These are phyloP conservation scores for Nerophis lumbriciformis DNA, from an alignment of 2,113 vertebrate species.

Conservation along the genomic window DNA sequence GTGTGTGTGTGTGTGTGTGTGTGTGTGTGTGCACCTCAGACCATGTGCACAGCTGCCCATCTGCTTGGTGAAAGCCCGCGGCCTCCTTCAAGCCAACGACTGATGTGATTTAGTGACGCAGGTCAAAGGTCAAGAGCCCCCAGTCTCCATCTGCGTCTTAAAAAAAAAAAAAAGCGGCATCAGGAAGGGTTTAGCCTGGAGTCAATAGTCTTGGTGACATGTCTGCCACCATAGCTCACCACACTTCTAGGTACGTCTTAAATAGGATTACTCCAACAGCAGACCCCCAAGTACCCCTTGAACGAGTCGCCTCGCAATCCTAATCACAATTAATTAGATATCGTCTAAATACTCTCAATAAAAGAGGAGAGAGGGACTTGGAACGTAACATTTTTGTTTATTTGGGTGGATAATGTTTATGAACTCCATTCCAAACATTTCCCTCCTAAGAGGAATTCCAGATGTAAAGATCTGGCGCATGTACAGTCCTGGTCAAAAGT, in stretches of 20 bases:
- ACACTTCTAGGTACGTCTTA: slow-evolving; percentile 11
- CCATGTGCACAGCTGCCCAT: slow-evolving; percentile 40
- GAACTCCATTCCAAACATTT: slow-evolving; percentile 71
- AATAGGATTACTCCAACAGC: background rate
- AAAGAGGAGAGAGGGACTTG: background rate
- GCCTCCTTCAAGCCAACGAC: slow-evolving; percentile 41
- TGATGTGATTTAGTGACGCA: slow-evolving; percentile 64
- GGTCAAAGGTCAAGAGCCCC: slow-evolving; percentile 66
- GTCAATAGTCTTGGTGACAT: slow-evolving; percentile 57
- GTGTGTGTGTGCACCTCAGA: slow-evolving; percentile 8
- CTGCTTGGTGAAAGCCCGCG: slow-evolving; percentile 41
- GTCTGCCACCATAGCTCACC: slow-evolving; percentile 29
- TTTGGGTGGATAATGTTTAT: slow-evolving; percentile 67
- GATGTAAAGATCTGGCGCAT: slow-evolving; percentile 64
- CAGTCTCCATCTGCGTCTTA: slow-evolving; percentile 63
- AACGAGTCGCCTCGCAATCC: background rate
- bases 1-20: slow-evolving; percentile 14
- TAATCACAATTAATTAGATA: background rate
- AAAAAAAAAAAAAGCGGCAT: slow-evolving; percentile 54
- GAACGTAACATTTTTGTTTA: background rate
- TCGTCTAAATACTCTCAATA: background rate
- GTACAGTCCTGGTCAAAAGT: background rate
- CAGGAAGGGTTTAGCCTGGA: slow-evolving; percentile 63
- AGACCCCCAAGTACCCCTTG: background rate
- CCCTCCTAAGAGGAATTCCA: slow-evolving; percentile 62